A percentile compares a stretch with the other conserved stretches of the same genome.
These are phyloP conservation scores for Lasioglossum leucozonium DNA, from an alignment of 2,888 invertebrate genomes.

Conservation along the genomic window DNA sequence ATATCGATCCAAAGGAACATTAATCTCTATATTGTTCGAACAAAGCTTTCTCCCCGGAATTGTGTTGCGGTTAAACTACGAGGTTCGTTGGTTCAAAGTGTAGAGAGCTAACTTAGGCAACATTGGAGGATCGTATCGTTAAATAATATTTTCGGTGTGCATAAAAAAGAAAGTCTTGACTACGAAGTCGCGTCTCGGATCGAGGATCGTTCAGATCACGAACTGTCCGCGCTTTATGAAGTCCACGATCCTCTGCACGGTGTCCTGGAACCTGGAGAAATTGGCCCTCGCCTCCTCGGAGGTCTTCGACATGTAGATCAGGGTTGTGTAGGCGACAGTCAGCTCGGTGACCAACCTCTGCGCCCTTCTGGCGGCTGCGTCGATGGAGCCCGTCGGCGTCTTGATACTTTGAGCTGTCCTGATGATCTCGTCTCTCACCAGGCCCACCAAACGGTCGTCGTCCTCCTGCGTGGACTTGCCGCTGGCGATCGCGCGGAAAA, in stretches of 20 bases:
- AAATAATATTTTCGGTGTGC: neutral
- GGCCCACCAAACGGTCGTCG: slow-evolving; percentile 70
- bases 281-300: slow-evolving; percentile 69
- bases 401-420: slow-evolving; percentile 66
- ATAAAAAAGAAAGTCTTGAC: neutral
- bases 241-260: slow-evolving; percentile 75
- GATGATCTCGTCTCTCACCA: slow-evolving; percentile 70
- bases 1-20: neutral
- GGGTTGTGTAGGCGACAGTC: slow-evolving; percentile 75
- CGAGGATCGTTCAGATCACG: slow-evolving; percentile 8
- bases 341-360: slow-evolving; percentile 74
- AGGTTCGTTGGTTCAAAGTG: neutral
- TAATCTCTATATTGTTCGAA: neutral
- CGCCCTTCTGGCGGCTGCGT: slow-evolving; percentile 72
- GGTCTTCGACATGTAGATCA: slow-evolving; percentile 75
- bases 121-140: neutral
- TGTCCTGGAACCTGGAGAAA: slow-evolving; percentile 71
- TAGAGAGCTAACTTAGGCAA: neutral
- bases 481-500: slow-evolving; percentile 61
- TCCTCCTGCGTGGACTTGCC: slow-evolving; percentile 61
- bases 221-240: slow-evolving; percentile 72
- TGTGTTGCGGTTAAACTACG: no score
- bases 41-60: no score
- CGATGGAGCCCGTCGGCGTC: slow-evolving; percentile 69
- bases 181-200: neutral